phyloP scores from a whole-genome alignment of 2,797 vertebrate species.

The Chromobotia macracanthus region DNA sequence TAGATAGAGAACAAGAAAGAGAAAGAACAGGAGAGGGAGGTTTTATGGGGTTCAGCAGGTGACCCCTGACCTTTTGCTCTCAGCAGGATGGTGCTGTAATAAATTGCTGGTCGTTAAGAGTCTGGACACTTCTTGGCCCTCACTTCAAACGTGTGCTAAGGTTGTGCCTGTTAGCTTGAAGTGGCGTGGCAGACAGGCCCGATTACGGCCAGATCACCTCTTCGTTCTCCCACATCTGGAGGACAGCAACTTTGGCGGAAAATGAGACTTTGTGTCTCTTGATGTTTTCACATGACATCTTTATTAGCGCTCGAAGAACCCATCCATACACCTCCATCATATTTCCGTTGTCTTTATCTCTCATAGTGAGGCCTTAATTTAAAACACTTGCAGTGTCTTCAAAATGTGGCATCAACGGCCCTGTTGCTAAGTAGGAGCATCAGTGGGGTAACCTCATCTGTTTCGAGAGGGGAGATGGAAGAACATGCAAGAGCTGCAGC shows the following conservation, averaged over 20 bases:
- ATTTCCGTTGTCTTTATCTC: conserved; percentile 53
- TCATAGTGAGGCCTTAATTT: conserved; percentile 67
- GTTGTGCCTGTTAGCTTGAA: conserved; percentile 77
- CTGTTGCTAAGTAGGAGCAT: conserved; percentile 67
- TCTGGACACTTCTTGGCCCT: conserved; percentile 76
- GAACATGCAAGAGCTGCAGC: conserved; percentile 62
- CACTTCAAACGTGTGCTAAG: conserved; percentile 74
- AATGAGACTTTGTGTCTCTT: conserved; percentile 82
- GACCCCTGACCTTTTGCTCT: conserved; percentile 72
- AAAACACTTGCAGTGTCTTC: conserved; percentile 73
- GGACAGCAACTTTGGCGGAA: conserved; percentile 77
- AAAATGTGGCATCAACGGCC: conserved; percentile 51
- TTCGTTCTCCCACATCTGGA: conserved; percentile 78
- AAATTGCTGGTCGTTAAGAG: conserved; percentile 79
- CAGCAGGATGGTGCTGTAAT: conserved; percentile 71
- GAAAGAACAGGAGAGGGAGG: conserved; percentile 54
- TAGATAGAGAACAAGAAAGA: conserved; percentile 39
- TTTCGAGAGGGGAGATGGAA: conserved; percentile 56
- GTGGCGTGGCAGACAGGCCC: conserved; percentile 67
- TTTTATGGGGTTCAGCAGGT: conserved; percentile 68
- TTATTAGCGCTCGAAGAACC: conserved; percentile 77
- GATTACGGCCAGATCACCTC: conserved; percentile 67
- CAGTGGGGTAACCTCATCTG: conserved; percentile 43
- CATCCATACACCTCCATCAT: conserved; percentile 62
- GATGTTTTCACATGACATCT: conserved; percentile 79